Evolutionary conservation across 2,113 vertebrate genomes (phyloP).

Genomic region (Empidonax traillii): DNA sequence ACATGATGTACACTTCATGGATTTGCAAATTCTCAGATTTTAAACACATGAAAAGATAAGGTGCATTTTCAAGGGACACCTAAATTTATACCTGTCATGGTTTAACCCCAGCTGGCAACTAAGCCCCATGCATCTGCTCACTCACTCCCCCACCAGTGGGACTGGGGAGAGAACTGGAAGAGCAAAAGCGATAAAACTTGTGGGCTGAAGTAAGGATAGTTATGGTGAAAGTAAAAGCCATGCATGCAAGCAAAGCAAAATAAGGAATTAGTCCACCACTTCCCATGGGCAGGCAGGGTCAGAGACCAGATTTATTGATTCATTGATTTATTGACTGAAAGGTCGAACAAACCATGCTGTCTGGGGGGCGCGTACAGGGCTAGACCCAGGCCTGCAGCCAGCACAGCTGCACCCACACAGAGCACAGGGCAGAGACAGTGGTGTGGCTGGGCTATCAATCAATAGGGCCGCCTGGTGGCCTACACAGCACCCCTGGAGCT

Average conservation of each 20-base stretch:
- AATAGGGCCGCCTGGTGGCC: too few species aligned
- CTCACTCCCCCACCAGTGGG: background rate
- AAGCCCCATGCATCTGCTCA: background rate
- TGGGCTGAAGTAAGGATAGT: background rate
- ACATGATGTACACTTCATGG: background rate
- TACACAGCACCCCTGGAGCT: too few species aligned
- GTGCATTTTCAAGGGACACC: background rate
- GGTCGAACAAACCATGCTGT: too few species aligned
- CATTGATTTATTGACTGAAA: too few species aligned
- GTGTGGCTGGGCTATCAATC: too few species aligned
- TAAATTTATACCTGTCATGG: background rate
- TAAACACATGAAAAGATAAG: background rate
- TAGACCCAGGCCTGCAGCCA: too few species aligned
- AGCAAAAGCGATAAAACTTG: background rate
- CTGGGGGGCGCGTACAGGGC: too few species aligned
- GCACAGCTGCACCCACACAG: too few species aligned
- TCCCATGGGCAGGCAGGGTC: background rate
- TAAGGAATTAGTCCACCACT: background rate
- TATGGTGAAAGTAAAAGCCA: background rate
- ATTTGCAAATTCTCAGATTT: background rate
- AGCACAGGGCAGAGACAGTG: too few species aligned
- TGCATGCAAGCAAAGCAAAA: background rate
- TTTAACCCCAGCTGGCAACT: background rate
- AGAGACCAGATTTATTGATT: too few species aligned
- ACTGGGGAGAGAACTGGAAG: background rate